Conservation (phyloP, 2,888 invertebrate genomes). For the Andrena trimmerana region DNA sequence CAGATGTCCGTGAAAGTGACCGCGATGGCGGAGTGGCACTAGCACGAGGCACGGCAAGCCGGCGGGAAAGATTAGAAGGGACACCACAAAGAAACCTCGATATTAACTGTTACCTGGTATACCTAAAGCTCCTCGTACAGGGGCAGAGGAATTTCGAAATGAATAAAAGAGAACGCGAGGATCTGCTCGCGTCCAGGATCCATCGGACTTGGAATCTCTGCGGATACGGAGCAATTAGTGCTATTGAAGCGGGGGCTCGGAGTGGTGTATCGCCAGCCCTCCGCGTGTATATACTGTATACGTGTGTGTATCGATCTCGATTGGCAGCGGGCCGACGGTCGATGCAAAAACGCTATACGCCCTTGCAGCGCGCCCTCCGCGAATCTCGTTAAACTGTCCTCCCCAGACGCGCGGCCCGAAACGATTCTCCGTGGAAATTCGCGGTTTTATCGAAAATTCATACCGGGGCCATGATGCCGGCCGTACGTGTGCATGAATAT, state of each 20-base stretch:
- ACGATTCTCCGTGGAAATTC: slow-evolving; percentile 71
- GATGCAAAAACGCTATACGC: slow-evolving; percentile 55
- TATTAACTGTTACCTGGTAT: too few relatives aligned
- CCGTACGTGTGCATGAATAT: slow-evolving; percentile 27
- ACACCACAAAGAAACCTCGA: too few relatives aligned
- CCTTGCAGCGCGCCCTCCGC: slow-evolving; percentile 37
- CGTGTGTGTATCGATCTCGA: slow-evolving; percentile 66
- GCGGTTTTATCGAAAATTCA: slow-evolving; percentile 75
- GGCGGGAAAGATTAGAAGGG: not conserved
- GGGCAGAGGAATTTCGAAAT: too few relatives aligned
- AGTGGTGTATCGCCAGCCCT: slow-evolving; percentile 27
- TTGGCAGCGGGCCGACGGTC: slow-evolving; percentile 42
- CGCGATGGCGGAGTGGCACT: not conserved
- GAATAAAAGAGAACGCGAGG: too few relatives aligned
- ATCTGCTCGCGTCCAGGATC: too few relatives aligned
- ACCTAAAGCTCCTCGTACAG: too few relatives aligned
- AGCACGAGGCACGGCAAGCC: not conserved
- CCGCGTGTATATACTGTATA: not conserved
- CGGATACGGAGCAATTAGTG: slow-evolving; percentile 27
- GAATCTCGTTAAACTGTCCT: slow-evolving; percentile 75
- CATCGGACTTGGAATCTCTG: not conserved
- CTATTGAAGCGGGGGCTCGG: slow-evolving; percentile 8
- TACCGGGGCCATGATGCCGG: slow-evolving; percentile 42
- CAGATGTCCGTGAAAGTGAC: not conserved
- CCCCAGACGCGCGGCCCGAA: slow-evolving; percentile 61